Evolutionary conservation across 37 sponge, comb jelly and placozoan species (phyloP).

Genomic region (Cliona cf. orientalis): DNA sequence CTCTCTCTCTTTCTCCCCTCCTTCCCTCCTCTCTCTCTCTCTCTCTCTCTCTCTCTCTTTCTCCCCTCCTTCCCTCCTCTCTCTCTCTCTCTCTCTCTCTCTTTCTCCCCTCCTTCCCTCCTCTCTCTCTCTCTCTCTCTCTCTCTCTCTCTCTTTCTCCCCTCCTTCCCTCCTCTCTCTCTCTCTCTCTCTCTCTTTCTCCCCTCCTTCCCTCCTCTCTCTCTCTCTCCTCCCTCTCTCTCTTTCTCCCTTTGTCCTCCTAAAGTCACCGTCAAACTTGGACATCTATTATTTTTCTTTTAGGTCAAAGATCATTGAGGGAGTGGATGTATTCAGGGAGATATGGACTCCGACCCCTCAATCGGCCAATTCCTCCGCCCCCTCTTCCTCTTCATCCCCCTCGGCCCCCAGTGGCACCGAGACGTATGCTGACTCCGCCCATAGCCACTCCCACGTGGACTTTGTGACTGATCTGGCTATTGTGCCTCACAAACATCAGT

Average conservation of each 20-base stretch:
- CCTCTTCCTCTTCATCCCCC: neutral
- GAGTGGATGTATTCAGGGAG: constrained; percentile 71
- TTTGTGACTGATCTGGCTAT: constrained; percentile 81
- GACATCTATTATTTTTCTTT: neutral
- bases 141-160: too few species aligned
- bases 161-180: too few species aligned
- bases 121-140: too few species aligned
- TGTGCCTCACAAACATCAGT: constrained; percentile 65
- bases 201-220: too few species aligned
- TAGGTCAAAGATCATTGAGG: constrained; percentile 73
- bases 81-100: neutral
- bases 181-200: too few species aligned
- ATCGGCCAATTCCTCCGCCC: neutral
- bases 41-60: constrained; percentile 3
- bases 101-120: neutral
- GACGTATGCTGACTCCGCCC: constrained; percentile 13
- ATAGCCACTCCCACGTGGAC: constrained; percentile 72
- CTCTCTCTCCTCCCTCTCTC: too few species aligned
- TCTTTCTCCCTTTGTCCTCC: too few species aligned
- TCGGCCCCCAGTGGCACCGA: neutral
- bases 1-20: neutral
- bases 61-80: too few species aligned
- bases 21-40: constrained; percentile 3
- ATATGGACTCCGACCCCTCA: neutral
- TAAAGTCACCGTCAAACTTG: too few species aligned